Evolutionary conservation across 2,113 vertebrate species (phyloP).

Genomic region (Pteropus alecto): DNA sequence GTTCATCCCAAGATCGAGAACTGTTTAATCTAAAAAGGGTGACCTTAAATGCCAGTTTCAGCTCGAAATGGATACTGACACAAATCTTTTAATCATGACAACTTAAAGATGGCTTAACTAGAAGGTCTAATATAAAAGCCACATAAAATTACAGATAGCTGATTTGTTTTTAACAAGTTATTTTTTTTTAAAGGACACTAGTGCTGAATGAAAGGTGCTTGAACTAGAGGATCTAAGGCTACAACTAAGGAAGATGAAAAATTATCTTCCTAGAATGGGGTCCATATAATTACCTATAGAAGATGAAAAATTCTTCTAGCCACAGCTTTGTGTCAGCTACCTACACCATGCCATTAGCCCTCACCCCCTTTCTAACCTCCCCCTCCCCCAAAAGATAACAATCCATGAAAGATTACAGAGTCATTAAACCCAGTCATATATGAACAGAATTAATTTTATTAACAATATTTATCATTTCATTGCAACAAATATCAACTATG

Average conservation of each 20-base stretch:
- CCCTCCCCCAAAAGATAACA: background rate
- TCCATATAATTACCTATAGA: background rate
- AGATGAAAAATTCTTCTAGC: background rate
- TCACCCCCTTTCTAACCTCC: background rate
- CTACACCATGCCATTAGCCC: background rate
- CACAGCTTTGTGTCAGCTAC: background rate
- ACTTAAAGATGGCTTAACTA: conserved; percentile 12
- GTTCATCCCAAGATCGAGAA: background rate
- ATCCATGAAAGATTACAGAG: background rate
- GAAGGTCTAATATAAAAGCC: background rate
- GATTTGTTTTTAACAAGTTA: background rate
- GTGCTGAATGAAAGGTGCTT: background rate
- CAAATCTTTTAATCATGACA: background rate
- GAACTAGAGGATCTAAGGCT: background rate
- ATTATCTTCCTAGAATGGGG: background rate
- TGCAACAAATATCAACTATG: background rate
- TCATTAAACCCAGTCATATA: background rate
- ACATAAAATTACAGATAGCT: background rate
- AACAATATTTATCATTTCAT: background rate
- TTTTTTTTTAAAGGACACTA: background rate
- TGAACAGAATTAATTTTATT: background rate
- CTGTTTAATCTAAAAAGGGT: background rate
- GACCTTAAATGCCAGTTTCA: background rate
- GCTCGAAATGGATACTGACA: background rate
- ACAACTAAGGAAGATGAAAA: background rate